Evolutionary conservation across 2,888 invertebrate species (phyloP).

Genomic region (Meteorus cinctellus): DNA sequence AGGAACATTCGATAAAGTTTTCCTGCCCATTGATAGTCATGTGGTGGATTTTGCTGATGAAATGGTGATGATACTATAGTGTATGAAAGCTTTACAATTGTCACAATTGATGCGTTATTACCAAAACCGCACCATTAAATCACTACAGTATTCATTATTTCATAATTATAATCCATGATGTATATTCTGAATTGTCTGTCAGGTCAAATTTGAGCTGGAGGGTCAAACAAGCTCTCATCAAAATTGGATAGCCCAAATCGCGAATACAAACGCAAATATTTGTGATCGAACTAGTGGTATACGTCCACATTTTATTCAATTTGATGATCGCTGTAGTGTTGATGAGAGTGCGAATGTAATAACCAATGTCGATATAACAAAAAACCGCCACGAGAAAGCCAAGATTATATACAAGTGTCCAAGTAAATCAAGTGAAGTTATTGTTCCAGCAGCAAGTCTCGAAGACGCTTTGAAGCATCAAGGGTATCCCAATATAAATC

Average conservation of each 20-base stretch:
- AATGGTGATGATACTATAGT: conserved; percentile 62
- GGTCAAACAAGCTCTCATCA: conserved; percentile 64
- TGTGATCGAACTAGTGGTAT: conserved; percentile 16
- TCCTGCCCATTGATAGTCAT: conserved; percentile 68
- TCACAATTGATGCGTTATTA: conserved; percentile 8
- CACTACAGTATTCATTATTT: not conserved
- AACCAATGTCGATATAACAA: not conserved
- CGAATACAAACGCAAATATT: conserved; percentile 43
- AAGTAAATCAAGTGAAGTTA: conserved; percentile 23
- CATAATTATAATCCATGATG: not conserved
- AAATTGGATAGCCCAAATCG: conserved; percentile 65
- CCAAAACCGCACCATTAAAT: not conserved
- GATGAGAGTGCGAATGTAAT: not conserved
- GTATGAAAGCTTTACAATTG: conserved; percentile 29
- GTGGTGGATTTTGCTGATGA: conserved; percentile 69
- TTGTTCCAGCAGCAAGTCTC: conserved; percentile 20
- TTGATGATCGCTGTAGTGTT: conserved; percentile 10
- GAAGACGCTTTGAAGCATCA: conserved; percentile 33
- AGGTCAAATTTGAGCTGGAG: conserved; percentile 69
- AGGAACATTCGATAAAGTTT: conserved; percentile 68
- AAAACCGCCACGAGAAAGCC: conserved; percentile 12
- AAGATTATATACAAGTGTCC: not conserved
- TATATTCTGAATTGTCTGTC: conserved; percentile 22
- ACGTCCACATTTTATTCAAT: conserved; percentile 3
- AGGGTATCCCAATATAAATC: conserved; percentile 31